Base-by-base conservation (phyloP, 1,140 invertebrate species). In the Penaeus japonicus region DNA sequence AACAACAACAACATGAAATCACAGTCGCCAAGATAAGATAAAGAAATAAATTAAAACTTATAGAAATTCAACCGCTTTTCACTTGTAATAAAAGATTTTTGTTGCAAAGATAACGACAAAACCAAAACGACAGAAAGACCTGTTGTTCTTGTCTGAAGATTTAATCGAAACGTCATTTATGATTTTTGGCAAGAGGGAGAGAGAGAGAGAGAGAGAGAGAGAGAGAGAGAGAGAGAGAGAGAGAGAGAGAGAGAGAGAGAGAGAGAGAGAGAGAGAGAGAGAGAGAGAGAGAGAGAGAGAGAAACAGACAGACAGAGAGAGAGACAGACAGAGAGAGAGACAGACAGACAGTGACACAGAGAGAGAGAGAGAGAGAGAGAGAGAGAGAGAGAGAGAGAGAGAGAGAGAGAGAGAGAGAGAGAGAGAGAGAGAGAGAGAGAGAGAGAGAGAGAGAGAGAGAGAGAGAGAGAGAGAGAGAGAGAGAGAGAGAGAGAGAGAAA, bases 241-340 rank as follows among this genome's bases (percentile, higher is more conserved):
- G 75, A 78, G 75, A 78, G 75, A 78, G 75, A 78, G 75, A 78
- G 75, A 78, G 75, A 78, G 75, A 78, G 75, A 78, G 75, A 78
- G 75, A 78, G 75, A 78, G 75, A 78, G 32, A 39, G 32, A 39
- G 75, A 78, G 75, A 32, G 32, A 78, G 75, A 35, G 32, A 4
- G 32, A 0, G 32, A 10, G 2, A 2, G 75, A 78, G 32, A 35
- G 32, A 39, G 75, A 0, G 32, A 4, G 75, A 18, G 30, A 78
- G 24, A 32, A 15, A 78, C 30, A 24, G 55, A 47, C 12, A 2
- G 32, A 27, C 4, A 65, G 53, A 47, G 32, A 20, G 75, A 20
- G n/a, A 78, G 54, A 18, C 18, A 78, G 18, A 84, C 7, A 47
- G 39, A 84, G 20, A 65, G 83, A 7, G 32, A 15, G 75, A 22